Evolutionary conservation across 2,797 vertebrate species (phyloP).

Genomic region (Tinamus major): DNA sequence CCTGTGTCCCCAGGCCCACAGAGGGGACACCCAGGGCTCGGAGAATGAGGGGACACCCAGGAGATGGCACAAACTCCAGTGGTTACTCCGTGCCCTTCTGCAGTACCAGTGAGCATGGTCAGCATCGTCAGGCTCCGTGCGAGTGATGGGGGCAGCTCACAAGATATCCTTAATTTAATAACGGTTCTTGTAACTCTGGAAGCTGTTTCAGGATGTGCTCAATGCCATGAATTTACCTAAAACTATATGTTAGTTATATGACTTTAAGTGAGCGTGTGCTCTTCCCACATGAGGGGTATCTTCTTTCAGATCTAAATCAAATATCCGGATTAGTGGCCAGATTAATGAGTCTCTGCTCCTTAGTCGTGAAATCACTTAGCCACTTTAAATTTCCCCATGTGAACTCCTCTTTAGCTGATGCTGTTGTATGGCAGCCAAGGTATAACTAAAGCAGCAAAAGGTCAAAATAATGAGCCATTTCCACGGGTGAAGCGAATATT

Average conservation of each 20-base stretch:
- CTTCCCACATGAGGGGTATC: background rate
- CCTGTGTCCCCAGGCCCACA: background rate
- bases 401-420: background rate
- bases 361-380: background rate
- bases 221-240: background rate
- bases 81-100: background rate
- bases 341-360: background rate
- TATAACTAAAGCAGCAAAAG: slow-evolving; percentile 47
- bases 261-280: background rate
- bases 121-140: background rate
- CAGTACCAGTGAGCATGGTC: background rate
- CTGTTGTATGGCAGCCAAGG: background rate
- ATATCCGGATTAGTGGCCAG: background rate
- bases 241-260: background rate
- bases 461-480: slow-evolving; percentile 61
- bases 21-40: background rate
- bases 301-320: background rate
- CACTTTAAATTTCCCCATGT: background rate
- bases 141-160: background rate
- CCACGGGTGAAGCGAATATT: slow-evolving; percentile 4
- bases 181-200: background rate
- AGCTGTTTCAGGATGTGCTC: background rate
- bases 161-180: background rate
- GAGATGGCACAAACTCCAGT: background rate
- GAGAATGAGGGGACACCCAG: background rate